Conservation (phyloP, 2,888 invertebrate genomes). For the Bembecia ichneumoniformis region DNA sequence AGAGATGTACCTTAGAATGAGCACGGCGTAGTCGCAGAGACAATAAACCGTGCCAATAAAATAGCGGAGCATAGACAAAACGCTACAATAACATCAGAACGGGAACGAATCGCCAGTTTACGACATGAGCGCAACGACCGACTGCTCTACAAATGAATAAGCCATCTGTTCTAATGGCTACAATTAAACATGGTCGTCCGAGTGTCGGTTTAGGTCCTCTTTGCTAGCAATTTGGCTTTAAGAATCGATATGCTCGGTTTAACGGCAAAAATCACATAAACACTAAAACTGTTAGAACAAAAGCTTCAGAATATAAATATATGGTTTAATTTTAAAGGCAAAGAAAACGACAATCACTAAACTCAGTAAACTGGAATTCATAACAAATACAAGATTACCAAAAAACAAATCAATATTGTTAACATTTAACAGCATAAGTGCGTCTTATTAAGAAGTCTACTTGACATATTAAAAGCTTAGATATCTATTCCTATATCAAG, state of each 20-base stretch:
- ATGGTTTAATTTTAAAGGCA: no score
- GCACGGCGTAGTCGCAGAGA: slow-evolving; percentile 42
- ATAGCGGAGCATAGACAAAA: slow-evolving; percentile 69
- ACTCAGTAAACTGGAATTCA: no score
- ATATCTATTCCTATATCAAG: no score
- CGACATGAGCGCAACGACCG: slow-evolving; percentile 68
- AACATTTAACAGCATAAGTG: no score
- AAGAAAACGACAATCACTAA: no score
- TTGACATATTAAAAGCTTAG: no score
- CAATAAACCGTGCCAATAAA: slow-evolving; percentile 67
- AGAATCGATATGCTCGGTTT: slow-evolving; percentile 25
- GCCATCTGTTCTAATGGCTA: slow-evolving; percentile 71
- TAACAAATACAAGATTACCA: no score
- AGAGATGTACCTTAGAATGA: slow-evolving; percentile 36
- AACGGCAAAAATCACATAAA: not conserved
- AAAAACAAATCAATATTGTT: no score
- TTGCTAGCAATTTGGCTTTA: slow-evolving; percentile 46
- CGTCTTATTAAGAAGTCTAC: no score
- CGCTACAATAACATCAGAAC: slow-evolving; percentile 72
- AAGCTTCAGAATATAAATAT: no score
- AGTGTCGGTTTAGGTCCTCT: slow-evolving; percentile 32
- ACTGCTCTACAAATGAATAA: slow-evolving; percentile 73
- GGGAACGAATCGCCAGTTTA: slow-evolving; percentile 70
- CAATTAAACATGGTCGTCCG: slow-evolving; percentile 68
- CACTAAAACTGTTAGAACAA: no score